Percentiles rank a stretch among this genome's conserved stretches.
phyloP scores from a whole-genome alignment of 2,797 vertebrate species.

The Cuniculus paca region DNA sequence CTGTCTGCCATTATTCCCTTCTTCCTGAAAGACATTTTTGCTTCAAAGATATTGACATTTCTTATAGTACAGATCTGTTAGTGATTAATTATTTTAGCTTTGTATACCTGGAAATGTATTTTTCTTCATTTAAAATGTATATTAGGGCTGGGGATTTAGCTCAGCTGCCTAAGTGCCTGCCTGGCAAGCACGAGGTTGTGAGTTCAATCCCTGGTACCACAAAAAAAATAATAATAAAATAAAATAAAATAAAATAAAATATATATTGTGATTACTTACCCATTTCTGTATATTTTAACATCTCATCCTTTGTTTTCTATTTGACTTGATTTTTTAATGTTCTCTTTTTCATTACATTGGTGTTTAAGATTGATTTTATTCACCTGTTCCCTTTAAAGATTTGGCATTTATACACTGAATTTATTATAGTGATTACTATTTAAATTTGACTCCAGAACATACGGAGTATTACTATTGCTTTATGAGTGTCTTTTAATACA shows the following conservation, averaged over 20 bases:
- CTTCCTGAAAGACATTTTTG: constrained; percentile 10
- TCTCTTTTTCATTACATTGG: background rate
- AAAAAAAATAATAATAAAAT: background rate
- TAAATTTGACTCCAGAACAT: background rate
- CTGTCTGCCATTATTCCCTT: background rate
- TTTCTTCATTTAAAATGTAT: constrained; percentile 30
- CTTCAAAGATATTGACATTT: background rate
- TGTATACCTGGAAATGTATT: background rate
- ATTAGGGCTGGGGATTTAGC: no score
- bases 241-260: background rate
- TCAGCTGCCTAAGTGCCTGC: no score
- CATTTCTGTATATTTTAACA: background rate
- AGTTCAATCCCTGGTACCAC: no score
- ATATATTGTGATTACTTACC: background rate
- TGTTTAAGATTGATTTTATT: background rate
- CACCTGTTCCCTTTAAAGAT: background rate
- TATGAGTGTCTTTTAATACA: background rate
- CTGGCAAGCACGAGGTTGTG: no score
- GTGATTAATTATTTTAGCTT: constrained; percentile 40
- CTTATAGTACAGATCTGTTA: background rate
- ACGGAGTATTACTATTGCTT: background rate
- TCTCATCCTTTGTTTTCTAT: background rate
- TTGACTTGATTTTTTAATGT: background rate
- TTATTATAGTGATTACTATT: background rate
- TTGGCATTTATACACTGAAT: background rate